Evolutionary conservation across 2,888 invertebrate genomes (phyloP).

Genomic region (Watsonalla cultraria): DNA sequence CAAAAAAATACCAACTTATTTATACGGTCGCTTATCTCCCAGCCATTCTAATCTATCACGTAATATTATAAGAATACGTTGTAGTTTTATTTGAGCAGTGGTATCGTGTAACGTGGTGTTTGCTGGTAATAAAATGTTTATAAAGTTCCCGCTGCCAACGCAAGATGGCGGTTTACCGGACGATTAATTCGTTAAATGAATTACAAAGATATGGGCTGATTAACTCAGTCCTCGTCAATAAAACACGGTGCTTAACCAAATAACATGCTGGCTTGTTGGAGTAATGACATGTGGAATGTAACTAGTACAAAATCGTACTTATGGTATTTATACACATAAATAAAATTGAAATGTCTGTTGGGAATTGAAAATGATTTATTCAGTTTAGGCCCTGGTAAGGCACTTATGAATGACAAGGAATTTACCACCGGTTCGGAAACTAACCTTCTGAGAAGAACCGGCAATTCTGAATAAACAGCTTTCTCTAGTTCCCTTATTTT

Average conservation of each 20-base stretch:
- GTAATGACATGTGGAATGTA: no score
- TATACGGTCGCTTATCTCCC: background rate
- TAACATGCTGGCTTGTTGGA: background rate
- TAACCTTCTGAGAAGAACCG: no score
- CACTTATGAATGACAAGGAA: no score
- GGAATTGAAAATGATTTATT: no score
- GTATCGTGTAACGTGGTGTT: background rate
- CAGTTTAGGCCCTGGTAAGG: no score
- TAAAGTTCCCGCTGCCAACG: constrained; percentile 2
- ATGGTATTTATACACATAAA: no score
- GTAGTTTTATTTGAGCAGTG: background rate
- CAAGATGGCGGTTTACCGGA: constrained; percentile 4
- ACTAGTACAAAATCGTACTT: no score
- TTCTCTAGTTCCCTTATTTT: no score
- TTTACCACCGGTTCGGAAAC: no score
- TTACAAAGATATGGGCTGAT: constrained; percentile 2
- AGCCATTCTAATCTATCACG: background rate
- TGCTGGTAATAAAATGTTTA: constrained; percentile 6
- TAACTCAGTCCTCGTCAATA: background rate
- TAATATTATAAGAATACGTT: background rate
- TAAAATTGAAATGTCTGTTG: no score
- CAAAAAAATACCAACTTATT: background rate
- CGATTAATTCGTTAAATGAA: constrained; percentile 8
- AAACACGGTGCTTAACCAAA: background rate
- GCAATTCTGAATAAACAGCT: no score